Conservation (phyloP, 2,113 vertebrate genomes). For the Pteruthius melanotis region DNA sequence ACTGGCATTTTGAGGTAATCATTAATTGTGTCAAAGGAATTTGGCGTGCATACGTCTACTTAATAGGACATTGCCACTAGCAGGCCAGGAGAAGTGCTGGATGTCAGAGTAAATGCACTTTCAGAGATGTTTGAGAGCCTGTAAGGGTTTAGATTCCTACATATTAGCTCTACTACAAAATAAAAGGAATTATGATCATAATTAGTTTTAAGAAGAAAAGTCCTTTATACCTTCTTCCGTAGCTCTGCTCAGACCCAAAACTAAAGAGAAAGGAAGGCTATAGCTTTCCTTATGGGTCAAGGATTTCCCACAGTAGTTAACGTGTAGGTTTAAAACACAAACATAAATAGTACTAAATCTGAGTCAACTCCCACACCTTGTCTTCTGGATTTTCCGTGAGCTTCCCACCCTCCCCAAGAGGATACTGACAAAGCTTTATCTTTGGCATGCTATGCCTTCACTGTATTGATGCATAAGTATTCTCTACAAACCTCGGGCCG, state of each 20-base stretch:
- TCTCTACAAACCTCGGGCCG: slow-evolving; percentile 87
- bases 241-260: not conserved
- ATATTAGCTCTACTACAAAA: not conserved
- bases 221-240: not conserved
- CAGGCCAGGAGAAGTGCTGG: no score
- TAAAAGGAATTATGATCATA: not conserved
- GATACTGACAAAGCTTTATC: not conserved
- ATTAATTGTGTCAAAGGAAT: not conserved
- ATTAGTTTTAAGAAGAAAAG: not conserved
- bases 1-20: not conserved
- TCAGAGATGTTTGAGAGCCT: not conserved
- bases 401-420: not conserved
- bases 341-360: not conserved
- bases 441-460: not conserved
- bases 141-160: not conserved
- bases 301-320: not conserved
- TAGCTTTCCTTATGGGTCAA: not conserved
- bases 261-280: not conserved
- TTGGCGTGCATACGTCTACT: not conserved
- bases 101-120: not conserved
- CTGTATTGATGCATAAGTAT: not conserved
- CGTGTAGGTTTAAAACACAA: not conserved
- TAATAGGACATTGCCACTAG: not conserved
- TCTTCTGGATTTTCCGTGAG: not conserved
- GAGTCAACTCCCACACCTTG: not conserved